A percentile compares a stretch with the other conserved stretches of the same genome.
Evolutionary conservation across 2,113 vertebrate genomes (phyloP).

Genomic region (Gallinago media): DNA sequence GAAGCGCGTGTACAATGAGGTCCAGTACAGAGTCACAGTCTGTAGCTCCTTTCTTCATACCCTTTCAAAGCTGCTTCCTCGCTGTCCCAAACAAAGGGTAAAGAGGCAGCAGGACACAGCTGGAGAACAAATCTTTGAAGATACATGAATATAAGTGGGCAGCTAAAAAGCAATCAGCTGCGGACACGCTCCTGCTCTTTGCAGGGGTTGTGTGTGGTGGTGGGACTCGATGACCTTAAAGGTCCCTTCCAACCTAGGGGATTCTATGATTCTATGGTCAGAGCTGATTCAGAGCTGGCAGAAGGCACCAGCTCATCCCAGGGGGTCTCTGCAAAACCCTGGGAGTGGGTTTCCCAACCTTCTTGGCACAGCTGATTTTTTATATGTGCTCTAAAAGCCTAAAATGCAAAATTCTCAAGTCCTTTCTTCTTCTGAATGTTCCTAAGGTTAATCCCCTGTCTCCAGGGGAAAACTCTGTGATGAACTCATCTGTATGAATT

Average conservation of each 20-base stretch:
- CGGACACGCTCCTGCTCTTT: not conserved
- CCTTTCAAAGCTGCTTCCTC: not conserved
- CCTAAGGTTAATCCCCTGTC: not conserved
- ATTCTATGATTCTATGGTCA: not conserved
- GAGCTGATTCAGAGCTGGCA: not conserved
- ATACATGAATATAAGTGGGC: rapidly evolving
- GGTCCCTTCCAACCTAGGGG: not conserved
- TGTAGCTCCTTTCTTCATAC: not conserved
- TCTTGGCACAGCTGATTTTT: not conserved
- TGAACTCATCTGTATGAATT: not conserved
- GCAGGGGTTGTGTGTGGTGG: not conserved
- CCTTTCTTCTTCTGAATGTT: not conserved
- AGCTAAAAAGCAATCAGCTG: not conserved
- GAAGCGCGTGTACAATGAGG: not conserved
- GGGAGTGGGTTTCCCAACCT: not conserved
- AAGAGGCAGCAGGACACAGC: not conserved
- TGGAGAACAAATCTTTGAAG: not conserved
- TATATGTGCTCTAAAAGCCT: not conserved
- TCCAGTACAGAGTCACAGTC: not conserved
- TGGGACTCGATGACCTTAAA: not conserved
- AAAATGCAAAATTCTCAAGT: not conserved
- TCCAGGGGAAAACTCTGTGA: not conserved
- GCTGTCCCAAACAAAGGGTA: not conserved
- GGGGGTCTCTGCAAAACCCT: not conserved
- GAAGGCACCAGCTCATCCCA: not conserved